A percentile compares a stretch with the other conserved stretches of the same genome.
These are phyloP conservation scores for Hippolais icterina DNA, from an alignment of 2,113 vertebrate species.

Conservation along the genomic window DNA sequence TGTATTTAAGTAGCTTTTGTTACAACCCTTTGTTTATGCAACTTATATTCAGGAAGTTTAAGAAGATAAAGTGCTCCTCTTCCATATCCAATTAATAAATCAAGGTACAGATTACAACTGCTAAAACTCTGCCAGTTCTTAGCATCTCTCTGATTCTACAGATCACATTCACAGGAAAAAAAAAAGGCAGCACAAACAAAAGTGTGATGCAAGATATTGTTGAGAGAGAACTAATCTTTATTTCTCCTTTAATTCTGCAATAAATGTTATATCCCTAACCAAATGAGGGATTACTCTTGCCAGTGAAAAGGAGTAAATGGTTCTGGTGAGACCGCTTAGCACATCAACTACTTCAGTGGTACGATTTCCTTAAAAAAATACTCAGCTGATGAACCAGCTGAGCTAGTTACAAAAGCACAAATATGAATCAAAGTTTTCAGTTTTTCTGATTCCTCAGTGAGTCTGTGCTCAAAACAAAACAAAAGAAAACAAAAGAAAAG, in stretches of 20 bases:
- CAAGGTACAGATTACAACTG: background rate
- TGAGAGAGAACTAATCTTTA: background rate
- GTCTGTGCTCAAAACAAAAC: background rate
- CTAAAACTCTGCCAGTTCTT: background rate
- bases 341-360: background rate
- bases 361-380: background rate
- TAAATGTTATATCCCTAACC: background rate
- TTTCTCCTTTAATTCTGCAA: background rate
- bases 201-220: background rate
- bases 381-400: background rate
- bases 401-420: background rate
- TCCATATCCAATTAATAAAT: background rate
- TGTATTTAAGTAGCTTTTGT: background rate
- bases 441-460: background rate
- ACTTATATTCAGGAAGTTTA: background rate
- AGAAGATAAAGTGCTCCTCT: background rate
- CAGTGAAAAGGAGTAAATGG: background rate
- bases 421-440: background rate
- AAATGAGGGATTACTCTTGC: background rate
- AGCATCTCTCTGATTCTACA: background rate
- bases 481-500: background rate
- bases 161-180: background rate
- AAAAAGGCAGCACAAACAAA: background rate
- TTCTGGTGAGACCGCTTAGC: background rate
- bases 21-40: background rate